Base-by-base conservation (phyloP, 2,797 vertebrate genomes). In the Falco biarmicus region DNA sequence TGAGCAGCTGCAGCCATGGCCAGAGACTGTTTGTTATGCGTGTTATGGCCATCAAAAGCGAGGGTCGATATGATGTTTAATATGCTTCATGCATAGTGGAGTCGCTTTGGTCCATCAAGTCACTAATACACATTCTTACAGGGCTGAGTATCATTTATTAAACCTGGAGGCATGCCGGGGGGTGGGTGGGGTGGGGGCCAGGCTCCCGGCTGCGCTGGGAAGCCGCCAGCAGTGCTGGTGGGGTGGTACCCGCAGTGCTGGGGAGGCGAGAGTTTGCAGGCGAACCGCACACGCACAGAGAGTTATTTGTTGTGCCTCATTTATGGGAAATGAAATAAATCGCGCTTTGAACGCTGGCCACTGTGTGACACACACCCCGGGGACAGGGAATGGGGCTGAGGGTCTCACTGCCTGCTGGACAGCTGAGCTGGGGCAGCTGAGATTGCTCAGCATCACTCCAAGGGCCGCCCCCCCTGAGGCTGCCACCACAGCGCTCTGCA, bases 71-170 rank as follows among this genome's bases (percentile, higher is more conserved):
- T 0, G 15, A 51, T 66, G 88, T 41, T 95, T 94, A 94, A 79
- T 70, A 89, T 92, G 93, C 95, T 82, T 37, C 78, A 4, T 59
- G 86, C 90, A 77, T 51, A 56, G 74, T 0, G 11, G 70, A 83
- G 93, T 18, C 9, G 74, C 87, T 95, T 66, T 74, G 90, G 66
- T 89, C 95, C 92, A 91, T 96, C 95, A 41, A 54, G 89, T 56
- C 89, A 6, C 95, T 89, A 83, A 94, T 79, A 73, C 77, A 5
- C 37, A 10, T 34, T 68, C 86, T 74, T 43, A 31, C 37, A 11
- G 73, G 94, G 70, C 92, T n/a, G 83, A 73, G 80, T 10, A 54
- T 64, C 88, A 43, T 87, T 79, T 90, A 90, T 93, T 75, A 94
- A 90, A 90, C 12, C 63, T 18, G 56, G 84, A 84, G 87, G 85